phyloP scores from a whole-genome alignment of 2,113 vertebrate species.

The Aptenodytes forsteri region DNA sequence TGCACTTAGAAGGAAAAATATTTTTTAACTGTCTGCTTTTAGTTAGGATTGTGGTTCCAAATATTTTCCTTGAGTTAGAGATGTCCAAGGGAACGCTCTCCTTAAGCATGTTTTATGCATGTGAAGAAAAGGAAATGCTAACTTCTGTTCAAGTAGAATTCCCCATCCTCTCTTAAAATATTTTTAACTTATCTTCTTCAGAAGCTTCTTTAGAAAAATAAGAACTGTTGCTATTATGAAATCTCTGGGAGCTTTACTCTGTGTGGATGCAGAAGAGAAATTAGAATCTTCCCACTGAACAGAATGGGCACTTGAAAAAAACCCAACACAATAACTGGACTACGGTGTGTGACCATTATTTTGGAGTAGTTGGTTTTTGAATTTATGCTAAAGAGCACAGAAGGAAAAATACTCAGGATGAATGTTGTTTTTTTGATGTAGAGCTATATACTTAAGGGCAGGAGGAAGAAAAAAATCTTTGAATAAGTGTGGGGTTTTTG shows the following conservation, averaged over 20 bases:
- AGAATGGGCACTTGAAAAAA: not conserved
- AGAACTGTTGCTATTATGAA: not conserved
- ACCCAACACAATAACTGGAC: not conserved
- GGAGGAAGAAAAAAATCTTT: not conserved
- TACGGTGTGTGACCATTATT: accelerated
- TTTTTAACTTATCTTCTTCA: not conserved
- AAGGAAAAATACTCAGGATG: not conserved
- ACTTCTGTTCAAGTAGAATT: not conserved
- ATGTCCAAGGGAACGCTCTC: not conserved
- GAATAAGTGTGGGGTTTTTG: accelerated
- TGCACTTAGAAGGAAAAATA: not conserved
- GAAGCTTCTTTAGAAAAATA: not conserved
- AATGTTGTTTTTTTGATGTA: not conserved
- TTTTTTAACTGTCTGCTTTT: not conserved
- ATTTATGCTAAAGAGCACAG: not conserved
- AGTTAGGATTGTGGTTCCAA: not conserved
- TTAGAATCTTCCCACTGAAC: not conserved
- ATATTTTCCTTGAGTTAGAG: not conserved
- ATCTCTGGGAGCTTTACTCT: not conserved
- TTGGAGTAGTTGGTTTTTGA: not conserved
- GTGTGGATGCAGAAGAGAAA: not conserved
- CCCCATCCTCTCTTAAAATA: not conserved
- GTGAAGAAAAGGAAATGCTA: not conserved
- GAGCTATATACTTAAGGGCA: not conserved
- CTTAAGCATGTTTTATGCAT: not conserved